phyloP scores from a whole-genome alignment of 2,797 vertebrate species.

The Hoplostethus atlanticus region DNA sequence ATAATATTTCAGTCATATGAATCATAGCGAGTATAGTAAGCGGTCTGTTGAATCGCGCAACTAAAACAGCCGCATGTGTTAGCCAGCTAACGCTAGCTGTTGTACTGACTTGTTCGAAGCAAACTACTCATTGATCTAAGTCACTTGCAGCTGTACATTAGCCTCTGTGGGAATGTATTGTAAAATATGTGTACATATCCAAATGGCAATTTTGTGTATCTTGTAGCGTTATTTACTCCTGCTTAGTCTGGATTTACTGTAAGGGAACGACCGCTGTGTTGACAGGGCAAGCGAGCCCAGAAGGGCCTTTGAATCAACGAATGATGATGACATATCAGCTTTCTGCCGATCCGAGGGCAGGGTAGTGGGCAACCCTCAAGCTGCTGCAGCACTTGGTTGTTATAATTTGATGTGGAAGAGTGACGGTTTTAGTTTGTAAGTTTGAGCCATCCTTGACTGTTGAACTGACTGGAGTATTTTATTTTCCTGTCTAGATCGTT shows the following conservation, averaged over 20 bases:
- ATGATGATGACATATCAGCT: conserved; percentile 48
- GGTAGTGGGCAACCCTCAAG: neutral
- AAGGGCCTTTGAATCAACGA: neutral
- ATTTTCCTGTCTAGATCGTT: conserved; percentile 56
- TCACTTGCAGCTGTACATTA: neutral
- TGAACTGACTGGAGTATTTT: neutral
- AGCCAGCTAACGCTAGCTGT: conserved; percentile 63
- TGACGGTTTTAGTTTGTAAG: neutral
- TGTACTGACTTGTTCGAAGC: conserved; percentile 40
- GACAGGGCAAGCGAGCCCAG: conserved; percentile 20
- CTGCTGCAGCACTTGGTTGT: neutral
- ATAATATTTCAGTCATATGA: neutral
- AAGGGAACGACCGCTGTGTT: neutral
- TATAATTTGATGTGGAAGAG: neutral
- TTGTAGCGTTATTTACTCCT: neutral
- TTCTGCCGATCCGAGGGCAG: neutral
- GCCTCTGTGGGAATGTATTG: fast-evolving
- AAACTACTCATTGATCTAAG: neutral
- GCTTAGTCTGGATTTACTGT: neutral
- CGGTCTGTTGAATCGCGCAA: neutral
- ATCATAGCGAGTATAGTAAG: neutral
- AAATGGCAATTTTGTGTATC: neutral
- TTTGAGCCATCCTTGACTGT: too few species aligned
- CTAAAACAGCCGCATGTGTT: conserved; percentile 58
- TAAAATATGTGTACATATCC: neutral